phyloP scores from a whole-genome alignment of 37 sponge, comb jelly and placozoan genomes.

The Oopsacas minuta region DNA sequence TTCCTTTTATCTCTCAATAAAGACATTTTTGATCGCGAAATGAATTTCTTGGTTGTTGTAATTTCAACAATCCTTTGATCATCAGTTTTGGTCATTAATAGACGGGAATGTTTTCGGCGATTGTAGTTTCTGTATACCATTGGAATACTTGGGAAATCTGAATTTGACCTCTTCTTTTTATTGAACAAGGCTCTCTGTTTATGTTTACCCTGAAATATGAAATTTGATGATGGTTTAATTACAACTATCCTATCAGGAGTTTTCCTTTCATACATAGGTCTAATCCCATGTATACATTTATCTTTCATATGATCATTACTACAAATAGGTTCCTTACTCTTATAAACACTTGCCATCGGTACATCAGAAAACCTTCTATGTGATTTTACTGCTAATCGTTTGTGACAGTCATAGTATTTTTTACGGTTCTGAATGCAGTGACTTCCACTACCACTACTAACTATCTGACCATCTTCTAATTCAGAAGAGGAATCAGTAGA shows the following conservation, averaged over 20 bases:
- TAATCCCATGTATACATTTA: background rate
- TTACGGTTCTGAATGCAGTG: background rate
- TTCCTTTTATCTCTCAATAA: too few species aligned
- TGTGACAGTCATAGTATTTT: background rate
- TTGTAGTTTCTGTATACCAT: background rate
- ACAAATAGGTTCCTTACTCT: background rate
- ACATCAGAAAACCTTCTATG: background rate
- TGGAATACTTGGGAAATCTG: background rate
- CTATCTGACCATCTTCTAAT: background rate
- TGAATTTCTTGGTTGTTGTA: background rate
- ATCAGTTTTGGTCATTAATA: background rate
- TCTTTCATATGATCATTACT: background rate
- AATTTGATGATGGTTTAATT: background rate
- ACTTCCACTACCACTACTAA: background rate
- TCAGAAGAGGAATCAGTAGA: background rate
- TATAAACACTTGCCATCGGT: background rate
- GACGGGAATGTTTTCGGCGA: background rate
- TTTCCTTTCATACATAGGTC: background rate
- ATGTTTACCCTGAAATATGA: background rate
- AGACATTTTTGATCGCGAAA: too few species aligned
- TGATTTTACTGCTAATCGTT: background rate
- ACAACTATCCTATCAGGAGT: background rate
- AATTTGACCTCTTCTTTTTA: background rate
- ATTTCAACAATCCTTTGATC: background rate
- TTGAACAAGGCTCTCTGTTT: background rate